Conservation (phyloP, 1,140 invertebrate species). For the Philopotamus ludificatus region DNA sequence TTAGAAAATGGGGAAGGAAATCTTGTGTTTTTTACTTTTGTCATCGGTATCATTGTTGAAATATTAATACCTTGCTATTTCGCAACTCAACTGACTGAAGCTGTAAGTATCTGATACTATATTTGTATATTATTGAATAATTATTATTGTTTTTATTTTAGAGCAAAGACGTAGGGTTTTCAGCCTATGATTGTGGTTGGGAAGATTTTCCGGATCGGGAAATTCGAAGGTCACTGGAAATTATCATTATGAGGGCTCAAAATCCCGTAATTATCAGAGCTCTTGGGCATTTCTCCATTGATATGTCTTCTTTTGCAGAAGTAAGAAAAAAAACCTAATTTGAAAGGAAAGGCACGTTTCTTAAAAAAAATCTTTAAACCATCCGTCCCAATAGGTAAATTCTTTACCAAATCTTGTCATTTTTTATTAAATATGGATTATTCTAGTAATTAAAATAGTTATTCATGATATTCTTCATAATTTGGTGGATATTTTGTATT, state of each 20-base stretch:
- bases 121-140: too few relatives aligned
- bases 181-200: not conserved
- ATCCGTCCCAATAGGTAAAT: too few relatives aligned
- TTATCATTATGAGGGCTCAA: constrained; percentile 10
- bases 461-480: too few relatives aligned
- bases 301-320: not conserved
- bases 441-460: too few relatives aligned
- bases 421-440: too few relatives aligned
- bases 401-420: too few relatives aligned
- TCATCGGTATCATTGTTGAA: not conserved
- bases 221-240: not conserved
- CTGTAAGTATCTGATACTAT: not conserved
- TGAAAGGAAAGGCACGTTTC: too few relatives aligned
- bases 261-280: not conserved
- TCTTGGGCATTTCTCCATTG: not conserved
- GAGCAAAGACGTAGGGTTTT: not conserved
- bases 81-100: not conserved
- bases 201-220: not conserved
- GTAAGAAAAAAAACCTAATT: too few relatives aligned
- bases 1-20: not conserved
- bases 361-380: too few relatives aligned
- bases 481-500: too few relatives aligned
- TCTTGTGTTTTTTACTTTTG: not conserved
- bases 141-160: not conserved
- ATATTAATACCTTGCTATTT: not conserved